Evolutionary conservation across 2,888 invertebrate species (phyloP), one percentile per base, ranked within the genome.

Genomic region (Dynastes grantii): DNA sequence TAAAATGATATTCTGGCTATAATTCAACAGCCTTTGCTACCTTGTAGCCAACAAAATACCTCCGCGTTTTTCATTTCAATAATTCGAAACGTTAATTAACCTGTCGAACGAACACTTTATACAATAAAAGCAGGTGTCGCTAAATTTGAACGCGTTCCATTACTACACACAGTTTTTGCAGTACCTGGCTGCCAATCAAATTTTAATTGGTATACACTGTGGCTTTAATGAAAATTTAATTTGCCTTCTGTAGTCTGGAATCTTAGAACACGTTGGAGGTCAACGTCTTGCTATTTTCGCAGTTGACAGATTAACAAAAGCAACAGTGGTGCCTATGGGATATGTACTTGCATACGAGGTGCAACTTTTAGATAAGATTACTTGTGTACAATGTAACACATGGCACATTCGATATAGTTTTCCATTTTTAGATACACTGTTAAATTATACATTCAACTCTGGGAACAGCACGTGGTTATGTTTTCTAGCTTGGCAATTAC

Each of bases 181-280:
- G 55, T 16, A 55, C 16, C n/a, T 55, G 37, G 37, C 45, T 65
- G 65, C 37, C 65, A 65, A 65, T 65, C 65, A 65, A 65, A 16
- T 9, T 37, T 65, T 65, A 65, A 65, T 65, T 65, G 16, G 37
- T 65, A 9, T 65, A 65, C 16, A 40, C 22, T 55, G 55, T 55
- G 55, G 16, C 3, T 55, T 55, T 55, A 55, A 55, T 16, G 55
- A 55, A 55, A 22, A 55, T 22, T 55, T 55, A 55, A 55, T 55
- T 55, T 55, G 55, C 55, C 55, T 55, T 55, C 22, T 55, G 55
- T 55, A 2, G 55, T 16, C 3, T n/a, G n/a, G 55, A 16, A 13
- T 5, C 16, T 40, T 8, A 40, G 40, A 55, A 55, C n/a, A 16
- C n/a, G 55, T n/a, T 55, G 55, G 55, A 55, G 55, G 55, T 55